Percentiles rank a stretch among this genome's conserved stretches.
Evolutionary conservation across 2,888 invertebrate genomes (phyloP).

Genomic region (Mythimna ferrago): DNA sequence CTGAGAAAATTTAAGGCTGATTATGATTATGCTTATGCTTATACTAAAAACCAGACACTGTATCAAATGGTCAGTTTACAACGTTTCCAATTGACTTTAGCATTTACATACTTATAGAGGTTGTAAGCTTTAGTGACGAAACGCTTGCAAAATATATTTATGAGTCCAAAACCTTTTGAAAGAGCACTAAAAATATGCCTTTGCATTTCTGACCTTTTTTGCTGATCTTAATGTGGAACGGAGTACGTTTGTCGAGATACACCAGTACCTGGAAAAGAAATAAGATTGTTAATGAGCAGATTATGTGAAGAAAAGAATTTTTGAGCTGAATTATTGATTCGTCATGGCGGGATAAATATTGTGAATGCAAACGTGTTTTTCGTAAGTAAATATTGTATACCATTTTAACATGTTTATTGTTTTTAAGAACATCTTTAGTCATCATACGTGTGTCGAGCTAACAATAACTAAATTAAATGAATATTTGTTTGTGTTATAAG

Average conservation of each 20-base stretch:
- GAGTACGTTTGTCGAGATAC: slow-evolving; percentile 15
- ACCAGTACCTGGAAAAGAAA: slow-evolving; percentile 60
- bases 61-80: slow-evolving; percentile 16
- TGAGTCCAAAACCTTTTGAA: slow-evolving; percentile 29
- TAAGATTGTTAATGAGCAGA: slow-evolving; percentile 1
- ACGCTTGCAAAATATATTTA: slow-evolving; percentile 21
- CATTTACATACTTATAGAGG: slow-evolving; percentile 24
- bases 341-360: slow-evolving; percentile 14
- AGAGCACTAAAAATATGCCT: slow-evolving; percentile 19
- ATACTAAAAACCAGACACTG: slow-evolving; percentile 6
- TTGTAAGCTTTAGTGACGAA: slow-evolving; percentile 17
- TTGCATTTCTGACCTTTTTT: slow-evolving; percentile 41
- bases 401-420: too few relatives aligned
- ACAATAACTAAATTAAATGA: too few relatives aligned
- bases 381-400: neutral
- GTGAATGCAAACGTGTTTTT: neutral
- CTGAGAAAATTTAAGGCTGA: too few relatives aligned
- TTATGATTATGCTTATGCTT: too few relatives aligned
- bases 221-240: slow-evolving; percentile 44
- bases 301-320: slow-evolving; percentile 8
- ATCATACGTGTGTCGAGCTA: too few relatives aligned
- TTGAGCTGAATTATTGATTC: slow-evolving; percentile 6
- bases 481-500: too few relatives aligned
- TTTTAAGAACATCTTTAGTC: too few relatives aligned
- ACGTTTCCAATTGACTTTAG: neutral